A percentile compares a stretch with the other conserved stretches of the same genome.
These are phyloP conservation scores for Halesus radiatus DNA, from an alignment of 1,140 invertebrate genomes.

Conservation along the genomic window DNA sequence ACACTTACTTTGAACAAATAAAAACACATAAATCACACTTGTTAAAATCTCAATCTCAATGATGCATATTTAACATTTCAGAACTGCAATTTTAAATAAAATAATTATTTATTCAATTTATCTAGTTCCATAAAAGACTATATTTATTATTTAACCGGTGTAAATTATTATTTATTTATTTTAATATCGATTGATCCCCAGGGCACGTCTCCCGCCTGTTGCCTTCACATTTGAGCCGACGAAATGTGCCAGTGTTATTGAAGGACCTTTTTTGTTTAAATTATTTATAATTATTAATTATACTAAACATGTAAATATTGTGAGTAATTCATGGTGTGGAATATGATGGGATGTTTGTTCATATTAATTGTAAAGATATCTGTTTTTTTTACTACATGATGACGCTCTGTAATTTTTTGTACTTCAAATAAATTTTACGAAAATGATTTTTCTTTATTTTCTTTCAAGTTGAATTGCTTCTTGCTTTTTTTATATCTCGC, in stretches of 20 bases:
- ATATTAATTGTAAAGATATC: slow-evolving; percentile 16
- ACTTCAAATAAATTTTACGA: slow-evolving; percentile 9
- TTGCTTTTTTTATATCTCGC: too few species aligned
- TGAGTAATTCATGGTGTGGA: slow-evolving; percentile 10
- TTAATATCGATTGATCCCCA: neutral
- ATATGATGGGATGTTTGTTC: slow-evolving; percentile 24
- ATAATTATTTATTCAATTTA: neutral
- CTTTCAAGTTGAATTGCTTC: too few species aligned
- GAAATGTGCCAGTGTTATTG: slow-evolving; percentile 34
- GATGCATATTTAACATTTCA: too few species aligned
- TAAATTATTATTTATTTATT: slow-evolving; percentile 30
- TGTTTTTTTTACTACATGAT: neutral
- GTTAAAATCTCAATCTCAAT: too few species aligned
- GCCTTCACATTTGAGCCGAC: slow-evolving; percentile 19
- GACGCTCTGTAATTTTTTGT: slow-evolving; percentile 18
- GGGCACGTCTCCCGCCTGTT: neutral
- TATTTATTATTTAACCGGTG: slow-evolving; percentile 1
- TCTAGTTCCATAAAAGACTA: neutral
- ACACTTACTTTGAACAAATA: too few species aligned
- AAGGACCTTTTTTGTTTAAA: slow-evolving; percentile 39
- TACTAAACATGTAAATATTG: slow-evolving; percentile 40
- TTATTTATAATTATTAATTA: slow-evolving; percentile 28
- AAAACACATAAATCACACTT: too few species aligned
- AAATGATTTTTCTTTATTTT: slow-evolving; percentile 10
- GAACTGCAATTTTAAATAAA: too few species aligned